Percentiles rank a stretch among this genome's conserved stretches.
phyloP scores from a whole-genome alignment of 1,140 invertebrate genomes.

The Ectropis grisescens region DNA sequence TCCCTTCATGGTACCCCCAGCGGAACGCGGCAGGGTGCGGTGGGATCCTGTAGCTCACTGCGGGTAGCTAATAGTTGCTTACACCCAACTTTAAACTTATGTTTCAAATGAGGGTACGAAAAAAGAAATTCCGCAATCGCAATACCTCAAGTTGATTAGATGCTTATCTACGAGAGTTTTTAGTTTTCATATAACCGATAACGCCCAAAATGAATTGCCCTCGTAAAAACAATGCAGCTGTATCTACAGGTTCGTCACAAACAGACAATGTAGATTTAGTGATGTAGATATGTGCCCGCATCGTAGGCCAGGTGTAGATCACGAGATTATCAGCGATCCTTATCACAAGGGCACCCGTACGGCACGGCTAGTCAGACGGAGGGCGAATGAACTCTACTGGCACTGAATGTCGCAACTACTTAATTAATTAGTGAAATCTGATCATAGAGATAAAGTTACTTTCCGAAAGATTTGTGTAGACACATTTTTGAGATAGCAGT shows the following conservation, averaged over 20 bases:
- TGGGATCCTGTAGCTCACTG: slow-evolving; percentile 30
- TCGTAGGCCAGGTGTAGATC: slow-evolving; percentile 48
- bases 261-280: slow-evolving; percentile 9
- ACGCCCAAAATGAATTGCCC: no score
- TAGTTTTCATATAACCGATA: no score
- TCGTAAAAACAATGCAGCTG: no score
- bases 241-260: slow-evolving; percentile 7
- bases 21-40: slow-evolving; percentile 8
- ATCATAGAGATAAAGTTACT: no score
- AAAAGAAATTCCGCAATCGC: slow-evolving; percentile 2
- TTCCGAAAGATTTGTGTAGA: no score
- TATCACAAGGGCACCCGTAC: slow-evolving; percentile 44
- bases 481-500: no score
- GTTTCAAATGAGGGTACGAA: slow-evolving; percentile 6
- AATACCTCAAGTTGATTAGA: slow-evolving; percentile 5
- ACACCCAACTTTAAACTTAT: slow-evolving; percentile 21
- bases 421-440: no score
- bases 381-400: slow-evolving; percentile 21
- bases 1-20: slow-evolving; percentile 25
- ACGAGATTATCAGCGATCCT: slow-evolving; percentile 38
- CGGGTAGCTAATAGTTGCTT: slow-evolving; percentile 37
- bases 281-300: slow-evolving; percentile 41
- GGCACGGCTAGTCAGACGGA: slow-evolving; percentile 15
- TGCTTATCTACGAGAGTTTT: no score
- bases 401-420: no score